Percentiles rank a stretch among this genome's conserved stretches.
phyloP scores from a whole-genome alignment of 35 echinoderm and acorn worm species.

The Chiridota heheva region DNA sequence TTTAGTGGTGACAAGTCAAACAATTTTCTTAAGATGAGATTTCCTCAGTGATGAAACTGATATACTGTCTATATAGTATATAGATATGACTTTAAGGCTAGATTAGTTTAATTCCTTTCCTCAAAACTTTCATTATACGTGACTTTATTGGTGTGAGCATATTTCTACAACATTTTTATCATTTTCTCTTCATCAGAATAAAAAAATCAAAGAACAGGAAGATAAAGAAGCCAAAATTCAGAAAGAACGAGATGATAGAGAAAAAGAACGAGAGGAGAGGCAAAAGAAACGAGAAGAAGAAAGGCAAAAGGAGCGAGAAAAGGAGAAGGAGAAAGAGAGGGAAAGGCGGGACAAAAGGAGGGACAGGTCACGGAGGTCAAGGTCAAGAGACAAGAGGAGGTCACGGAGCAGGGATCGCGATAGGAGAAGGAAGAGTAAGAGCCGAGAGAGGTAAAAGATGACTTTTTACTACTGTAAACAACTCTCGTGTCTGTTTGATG shows the following conservation, averaged over 20 bases:
- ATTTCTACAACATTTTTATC: too few species aligned
- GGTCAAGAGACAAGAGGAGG: constrained; percentile 26
- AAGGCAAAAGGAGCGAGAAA: constrained; percentile 71
- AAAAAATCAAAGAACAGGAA: constrained; percentile 46
- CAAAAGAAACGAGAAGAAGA: constrained; percentile 71
- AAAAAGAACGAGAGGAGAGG: constrained; percentile 80
- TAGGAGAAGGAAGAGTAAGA: constrained; percentile 47
- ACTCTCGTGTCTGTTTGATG: background rate
- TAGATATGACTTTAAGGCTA: too few species aligned
- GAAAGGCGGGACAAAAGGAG: constrained; percentile 30
- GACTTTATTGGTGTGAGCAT: too few species aligned
- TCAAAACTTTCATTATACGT: too few species aligned
- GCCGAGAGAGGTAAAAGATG: constrained; percentile 53
- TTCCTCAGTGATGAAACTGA: too few species aligned
- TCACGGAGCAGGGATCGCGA: constrained; percentile 49
- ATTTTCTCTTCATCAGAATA: constrained; percentile 12
- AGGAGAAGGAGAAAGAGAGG: constrained; percentile 42
- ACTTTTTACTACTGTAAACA: background rate
- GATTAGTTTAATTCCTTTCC: too few species aligned
- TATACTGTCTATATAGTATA: too few species aligned
- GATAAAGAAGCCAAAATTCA: constrained; percentile 60
- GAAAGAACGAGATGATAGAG: constrained; percentile 82
- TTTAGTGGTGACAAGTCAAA: too few species aligned
- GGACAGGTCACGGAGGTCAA: constrained; percentile 39
- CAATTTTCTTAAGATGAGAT: too few species aligned